Evolutionary conservation across 92 coral and sea anemone species (phyloP), one percentile per base, ranked within the genome.

Genomic region (Paragorgia papillata): DNA sequence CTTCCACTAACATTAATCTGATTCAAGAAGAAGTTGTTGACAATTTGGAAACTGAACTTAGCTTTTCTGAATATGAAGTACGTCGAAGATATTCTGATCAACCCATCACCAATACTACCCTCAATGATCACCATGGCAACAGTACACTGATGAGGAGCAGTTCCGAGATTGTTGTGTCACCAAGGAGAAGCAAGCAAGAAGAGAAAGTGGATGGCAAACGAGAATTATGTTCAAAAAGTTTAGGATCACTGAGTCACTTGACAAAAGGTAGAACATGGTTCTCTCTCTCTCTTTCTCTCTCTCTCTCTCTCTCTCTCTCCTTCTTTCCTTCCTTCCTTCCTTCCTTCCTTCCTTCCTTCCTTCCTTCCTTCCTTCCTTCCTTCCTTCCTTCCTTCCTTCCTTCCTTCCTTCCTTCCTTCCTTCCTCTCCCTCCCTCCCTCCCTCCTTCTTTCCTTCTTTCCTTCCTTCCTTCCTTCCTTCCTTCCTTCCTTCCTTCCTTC

Each of bases 1-100:
- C 12, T 2, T 0, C 43, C 7, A 15, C 44, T 62, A 5, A 21
- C 46, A 1, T 41, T 8, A 32, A 62, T 22, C 68, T 9, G n/a
- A 26, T 30, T 2, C 53, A 15, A 15, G n/a, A n/a, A n/a, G 44
- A 62, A 32, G 44, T n/a, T 24, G 46, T 9, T 31, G 34, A 12
- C 43, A 29, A 1, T 20, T 17, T 12, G 43, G 68, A 61, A 9
- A 26, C 3, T 12, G 54, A n/a, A 9, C 39, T 26, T 61, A 1
- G 20, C 73, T 49, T 14, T 35, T 2, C 73, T 7, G 54, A 66
- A 40, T 0, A 44, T 22, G 22, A 8, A 8, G 1, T 68, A 27
- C 75, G 75, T 46, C 75, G 75, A 26, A 68, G 75, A 18, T 25
- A 10, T 68, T 68, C 75, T 59, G 59, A 68, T 26, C 58, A 68